A percentile compares a stretch with the other conserved stretches of the same genome.
Evolutionary conservation across 2,888 invertebrate genomes (phyloP).

Genomic region (Drosophila subsilvestris): DNA sequence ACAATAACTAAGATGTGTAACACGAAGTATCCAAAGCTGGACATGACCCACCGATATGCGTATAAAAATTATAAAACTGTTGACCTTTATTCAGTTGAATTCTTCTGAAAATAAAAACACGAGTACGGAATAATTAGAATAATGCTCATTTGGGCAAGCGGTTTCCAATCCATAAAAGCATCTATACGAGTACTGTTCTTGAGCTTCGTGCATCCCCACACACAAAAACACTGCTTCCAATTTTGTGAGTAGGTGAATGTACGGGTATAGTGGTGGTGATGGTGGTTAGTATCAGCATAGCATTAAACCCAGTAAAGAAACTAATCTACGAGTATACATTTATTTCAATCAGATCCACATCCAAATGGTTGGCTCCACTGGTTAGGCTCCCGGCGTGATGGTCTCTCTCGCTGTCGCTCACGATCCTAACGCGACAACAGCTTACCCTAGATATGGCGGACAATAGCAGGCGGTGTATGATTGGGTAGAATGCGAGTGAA

Average conservation of each 20-base stretch:
- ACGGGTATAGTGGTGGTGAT: background rate
- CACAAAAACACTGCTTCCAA: background rate
- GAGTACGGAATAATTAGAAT: conserved; percentile 1
- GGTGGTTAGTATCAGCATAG: conserved; percentile 29
- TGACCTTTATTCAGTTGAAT: conserved; percentile 64
- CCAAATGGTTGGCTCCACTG: conserved; percentile 12
- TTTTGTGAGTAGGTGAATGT: conserved; percentile 8
- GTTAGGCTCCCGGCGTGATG: background rate
- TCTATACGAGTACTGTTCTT: too few species aligned
- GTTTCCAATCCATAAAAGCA: background rate
- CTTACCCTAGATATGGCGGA: conserved; percentile 70
- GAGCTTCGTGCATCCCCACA: background rate
- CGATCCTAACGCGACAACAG: conserved; percentile 69
- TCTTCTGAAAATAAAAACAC: conserved; percentile 70
- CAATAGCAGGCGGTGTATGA: conserved; percentile 30
- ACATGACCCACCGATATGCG: conserved; percentile 74
- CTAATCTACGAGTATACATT: conserved; percentile 26
- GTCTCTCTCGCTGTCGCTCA: conserved; percentile 14
- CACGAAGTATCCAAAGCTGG: conserved; percentile 65
- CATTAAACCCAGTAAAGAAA: conserved; percentile 15
- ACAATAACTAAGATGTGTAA: conserved; percentile 58
- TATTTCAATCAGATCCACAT: conserved; percentile 44
- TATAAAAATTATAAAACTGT: conserved; percentile 60
- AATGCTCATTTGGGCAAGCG: background rate
- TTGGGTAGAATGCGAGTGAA: conserved; percentile 19